Evolutionary conservation across 1,140 invertebrate genomes (phyloP).

Genomic region (Chymomyza costata): DNA sequence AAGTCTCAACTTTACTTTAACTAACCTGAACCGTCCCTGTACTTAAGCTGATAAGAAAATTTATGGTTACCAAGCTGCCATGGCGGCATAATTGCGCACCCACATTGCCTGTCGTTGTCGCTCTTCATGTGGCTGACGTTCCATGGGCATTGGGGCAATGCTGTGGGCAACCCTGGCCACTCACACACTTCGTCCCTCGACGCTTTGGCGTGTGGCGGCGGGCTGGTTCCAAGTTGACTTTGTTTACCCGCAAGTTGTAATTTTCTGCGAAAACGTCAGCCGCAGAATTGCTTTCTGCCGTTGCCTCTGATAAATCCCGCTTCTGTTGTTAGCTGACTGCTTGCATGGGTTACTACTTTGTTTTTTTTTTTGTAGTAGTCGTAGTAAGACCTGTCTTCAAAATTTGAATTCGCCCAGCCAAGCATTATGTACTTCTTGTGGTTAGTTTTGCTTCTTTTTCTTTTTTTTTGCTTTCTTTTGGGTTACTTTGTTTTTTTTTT

Average conservation of each 20-base stretch:
- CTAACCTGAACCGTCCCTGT: conserved; percentile 44
- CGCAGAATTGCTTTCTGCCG: conserved; percentile 61
- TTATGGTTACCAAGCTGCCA: conserved; percentile 57
- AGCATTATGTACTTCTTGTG: too few relatives aligned
- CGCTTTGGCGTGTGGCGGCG: conserved; percentile 58
- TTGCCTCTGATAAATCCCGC: conserved; percentile 61
- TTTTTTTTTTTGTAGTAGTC: background rate
- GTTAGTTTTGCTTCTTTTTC: background rate
- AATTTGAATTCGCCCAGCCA: too few relatives aligned
- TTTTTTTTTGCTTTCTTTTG: conserved; percentile 1
- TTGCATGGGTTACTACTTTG: background rate
- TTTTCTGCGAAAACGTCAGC: conserved; percentile 67
- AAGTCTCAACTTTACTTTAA: too few relatives aligned
- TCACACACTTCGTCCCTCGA: conserved; percentile 26
- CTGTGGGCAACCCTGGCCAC: background rate
- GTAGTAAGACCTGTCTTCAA: too few relatives aligned
- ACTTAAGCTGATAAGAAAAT: conserved; percentile 60
- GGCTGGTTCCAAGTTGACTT: conserved; percentile 47
- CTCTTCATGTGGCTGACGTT: too few relatives aligned
- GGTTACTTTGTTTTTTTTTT: conserved; percentile 4
- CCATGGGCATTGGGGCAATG: too few relatives aligned
- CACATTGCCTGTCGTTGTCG: conserved; percentile 33
- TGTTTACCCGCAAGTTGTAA: conserved; percentile 72
- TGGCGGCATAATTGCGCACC: conserved; percentile 71
- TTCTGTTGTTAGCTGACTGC: conserved; percentile 38